Conservation (phyloP, 2,113 vertebrate species). For the Anhinga anhinga region DNA sequence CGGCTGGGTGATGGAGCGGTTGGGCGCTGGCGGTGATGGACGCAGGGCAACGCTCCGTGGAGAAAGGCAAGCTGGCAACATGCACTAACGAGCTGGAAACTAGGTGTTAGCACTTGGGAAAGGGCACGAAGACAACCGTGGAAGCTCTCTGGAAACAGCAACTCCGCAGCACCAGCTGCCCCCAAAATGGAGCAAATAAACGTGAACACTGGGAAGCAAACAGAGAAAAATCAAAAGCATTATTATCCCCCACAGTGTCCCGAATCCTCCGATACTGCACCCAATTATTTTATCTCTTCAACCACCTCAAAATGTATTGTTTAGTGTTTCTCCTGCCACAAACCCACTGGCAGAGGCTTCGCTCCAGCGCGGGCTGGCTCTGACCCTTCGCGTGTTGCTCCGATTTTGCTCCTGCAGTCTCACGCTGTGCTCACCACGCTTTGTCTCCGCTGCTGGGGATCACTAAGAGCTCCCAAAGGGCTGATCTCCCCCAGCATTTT, state of each 20-base stretch:
- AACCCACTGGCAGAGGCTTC: not conserved
- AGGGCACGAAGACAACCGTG: not conserved
- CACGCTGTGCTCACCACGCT: fast-evolving
- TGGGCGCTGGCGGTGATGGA: not conserved
- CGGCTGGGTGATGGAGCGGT: not conserved
- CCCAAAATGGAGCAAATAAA: not conserved
- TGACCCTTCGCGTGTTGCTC: not conserved
- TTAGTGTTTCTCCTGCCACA: not conserved
- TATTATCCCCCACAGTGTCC: not conserved
- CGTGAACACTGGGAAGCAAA: not conserved
- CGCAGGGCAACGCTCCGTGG: not conserved
- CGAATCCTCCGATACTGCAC: not conserved
- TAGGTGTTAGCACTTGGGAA: not conserved
- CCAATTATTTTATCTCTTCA: not conserved
- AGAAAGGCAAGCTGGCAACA: not conserved
- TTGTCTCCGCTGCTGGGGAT: not conserved
- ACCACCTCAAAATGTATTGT: not conserved
- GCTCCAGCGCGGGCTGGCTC: not conserved
- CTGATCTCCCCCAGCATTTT: not conserved
- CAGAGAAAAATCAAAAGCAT: not conserved
- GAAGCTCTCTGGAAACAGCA: not conserved
- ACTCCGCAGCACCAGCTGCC: not conserved
- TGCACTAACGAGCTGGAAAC: too few relatives aligned
- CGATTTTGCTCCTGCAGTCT: not conserved
- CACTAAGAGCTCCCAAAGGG: not conserved